These are phyloP conservation scores for Ictalurus punctatus DNA, from an alignment of 2,113 vertebrate genomes.

Conservation along the genomic window DNA sequence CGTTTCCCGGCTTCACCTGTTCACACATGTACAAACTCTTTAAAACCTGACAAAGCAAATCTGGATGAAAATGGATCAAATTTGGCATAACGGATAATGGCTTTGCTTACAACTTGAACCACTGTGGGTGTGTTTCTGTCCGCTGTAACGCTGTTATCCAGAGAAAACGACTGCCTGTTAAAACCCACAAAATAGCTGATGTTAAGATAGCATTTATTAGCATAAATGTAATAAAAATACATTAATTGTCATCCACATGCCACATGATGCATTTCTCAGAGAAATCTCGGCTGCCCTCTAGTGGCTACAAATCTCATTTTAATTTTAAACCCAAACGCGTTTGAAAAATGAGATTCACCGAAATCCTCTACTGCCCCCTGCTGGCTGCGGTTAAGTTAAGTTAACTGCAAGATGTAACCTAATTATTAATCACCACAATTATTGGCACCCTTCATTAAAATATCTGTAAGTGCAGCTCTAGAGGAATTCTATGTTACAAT, in stretches of 20 bases:
- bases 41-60: not conserved
- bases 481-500: not conserved
- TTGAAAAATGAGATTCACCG: not conserved
- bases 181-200: not conserved
- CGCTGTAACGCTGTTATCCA: slow-evolving; percentile 13
- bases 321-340: not conserved
- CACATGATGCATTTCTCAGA: not conserved
- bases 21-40: not conserved
- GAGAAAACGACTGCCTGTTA: slow-evolving; percentile 64
- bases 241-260: not conserved
- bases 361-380: slow-evolving; percentile 26
- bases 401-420: slow-evolving; percentile 9
- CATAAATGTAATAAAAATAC: not conserved
- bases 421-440: not conserved
- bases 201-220: not conserved
- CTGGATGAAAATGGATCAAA: not conserved
- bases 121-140: slow-evolving; percentile 51
- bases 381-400: not conserved
- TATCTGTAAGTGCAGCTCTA: not conserved
- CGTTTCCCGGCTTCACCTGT: slow-evolving; percentile 48
- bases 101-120: slow-evolving; percentile 66
- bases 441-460: not conserved
- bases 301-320: not conserved
- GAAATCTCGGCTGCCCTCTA: not conserved
- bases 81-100: not conserved